phyloP scores from a whole-genome alignment of 2,113 vertebrate genomes.

The Orientallactaga bullata region DNA sequence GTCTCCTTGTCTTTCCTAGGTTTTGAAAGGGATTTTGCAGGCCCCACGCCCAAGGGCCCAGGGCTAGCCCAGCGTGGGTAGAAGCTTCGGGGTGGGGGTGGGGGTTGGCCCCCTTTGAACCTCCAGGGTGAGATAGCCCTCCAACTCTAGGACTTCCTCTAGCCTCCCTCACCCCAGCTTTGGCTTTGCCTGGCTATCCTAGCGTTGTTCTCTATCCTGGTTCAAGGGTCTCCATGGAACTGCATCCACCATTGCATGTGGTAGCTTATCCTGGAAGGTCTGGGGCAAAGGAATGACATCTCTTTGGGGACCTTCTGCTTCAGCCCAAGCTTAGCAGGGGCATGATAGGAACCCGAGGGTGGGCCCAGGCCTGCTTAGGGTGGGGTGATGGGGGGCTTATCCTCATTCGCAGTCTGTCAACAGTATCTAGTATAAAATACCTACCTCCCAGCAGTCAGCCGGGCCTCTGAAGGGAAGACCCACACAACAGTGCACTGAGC shows the following conservation, averaged over 20 bases:
- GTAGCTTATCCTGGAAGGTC: not conserved
- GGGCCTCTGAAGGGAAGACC: not conserved
- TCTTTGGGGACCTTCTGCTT: not conserved
- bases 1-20: constrained; percentile 51
- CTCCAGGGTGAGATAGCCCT: not conserved
- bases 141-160: not conserved
- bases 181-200: not conserved
- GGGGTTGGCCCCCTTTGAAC: not conserved
- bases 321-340: not conserved
- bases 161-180: no score
- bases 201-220: not conserved
- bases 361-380: not conserved
- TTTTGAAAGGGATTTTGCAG: not conserved
- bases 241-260: not conserved
- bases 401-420: not conserved
- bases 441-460: not conserved
- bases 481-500: not conserved
- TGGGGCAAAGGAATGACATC: not conserved
- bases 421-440: not conserved
- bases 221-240: not conserved
- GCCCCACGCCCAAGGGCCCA: not conserved
- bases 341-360: not conserved
- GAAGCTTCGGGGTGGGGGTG: not conserved
- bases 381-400: not conserved
- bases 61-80: not conserved